Percentiles rank a stretch among this genome's conserved stretches.
phyloP scores from a whole-genome alignment of 2,797 vertebrate genomes.

The Neostethus bicornis region DNA sequence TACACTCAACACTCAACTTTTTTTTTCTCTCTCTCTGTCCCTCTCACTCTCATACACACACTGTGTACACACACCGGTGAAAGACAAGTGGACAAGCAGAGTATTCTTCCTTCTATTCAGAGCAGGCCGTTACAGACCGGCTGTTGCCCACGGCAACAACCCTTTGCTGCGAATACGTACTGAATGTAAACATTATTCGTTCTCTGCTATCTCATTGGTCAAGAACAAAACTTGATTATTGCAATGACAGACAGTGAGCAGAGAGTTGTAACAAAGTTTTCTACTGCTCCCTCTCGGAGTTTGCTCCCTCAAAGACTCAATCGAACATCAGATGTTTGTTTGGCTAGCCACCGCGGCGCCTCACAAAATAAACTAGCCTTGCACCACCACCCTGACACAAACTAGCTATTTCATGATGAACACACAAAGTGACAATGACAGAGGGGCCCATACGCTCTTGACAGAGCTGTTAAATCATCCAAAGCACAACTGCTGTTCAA shows the following conservation, averaged over 20 bases:
- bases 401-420: constrained; percentile 58
- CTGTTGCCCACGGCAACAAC: constrained; percentile 78
- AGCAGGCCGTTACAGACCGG: constrained; percentile 71
- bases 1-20: constrained; percentile 18
- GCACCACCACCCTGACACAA: constrained; percentile 61
- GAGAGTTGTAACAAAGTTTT: constrained; percentile 74
- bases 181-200: constrained; percentile 82
- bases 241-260: constrained; percentile 56
- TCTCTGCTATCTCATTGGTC: constrained; percentile 69
- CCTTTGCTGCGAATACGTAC: constrained; percentile 73
- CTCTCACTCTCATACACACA: constrained; percentile 20
- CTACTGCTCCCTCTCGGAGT: constrained; percentile 67
- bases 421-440: constrained; percentile 62
- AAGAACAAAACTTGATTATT: constrained; percentile 76
- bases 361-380: constrained; percentile 67
- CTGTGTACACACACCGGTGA: constrained; percentile 56
- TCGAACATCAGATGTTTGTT: constrained; percentile 75
- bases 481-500: constrained; percentile 32
- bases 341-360: constrained; percentile 77
- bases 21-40: constrained; percentile 13
- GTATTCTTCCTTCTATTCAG: constrained; percentile 80
- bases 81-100: constrained; percentile 79
- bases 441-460: constrained; percentile 47
- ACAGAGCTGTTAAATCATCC: constrained; percentile 49
- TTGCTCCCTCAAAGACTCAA: constrained; percentile 66